Conservation (phyloP, 2,797 vertebrate genomes). For the Semaprochilodus insignis region DNA sequence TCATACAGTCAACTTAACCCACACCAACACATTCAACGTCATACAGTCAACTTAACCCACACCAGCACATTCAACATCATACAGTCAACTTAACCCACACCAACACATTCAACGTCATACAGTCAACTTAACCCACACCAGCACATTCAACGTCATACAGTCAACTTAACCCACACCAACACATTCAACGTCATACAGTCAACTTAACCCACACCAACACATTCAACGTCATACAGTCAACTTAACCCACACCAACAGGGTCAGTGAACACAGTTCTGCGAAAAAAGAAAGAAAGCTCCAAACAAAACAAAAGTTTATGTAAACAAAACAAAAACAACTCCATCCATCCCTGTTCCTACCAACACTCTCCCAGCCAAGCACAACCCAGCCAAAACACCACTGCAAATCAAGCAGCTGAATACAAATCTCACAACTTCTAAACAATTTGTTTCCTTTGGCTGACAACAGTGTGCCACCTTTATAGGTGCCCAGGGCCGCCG, state of each 20-base stretch:
- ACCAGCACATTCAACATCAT: no score
- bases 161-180: no score
- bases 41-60: no score
- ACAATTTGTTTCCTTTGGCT: conserved; percentile 22
- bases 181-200: no score
- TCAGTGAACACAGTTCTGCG: background rate
- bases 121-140: no score
- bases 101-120: no score
- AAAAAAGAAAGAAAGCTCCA: background rate
- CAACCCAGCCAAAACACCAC: background rate
- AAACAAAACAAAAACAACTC: background rate
- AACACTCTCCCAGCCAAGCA: background rate
- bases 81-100: no score
- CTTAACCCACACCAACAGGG: background rate
- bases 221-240: no score
- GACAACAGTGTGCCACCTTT: conserved; percentile 15
- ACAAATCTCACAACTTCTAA: background rate
- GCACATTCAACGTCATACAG: no score
- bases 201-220: no score
- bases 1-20: no score
- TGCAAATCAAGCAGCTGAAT: background rate
- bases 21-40: no score
- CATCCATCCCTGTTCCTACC: background rate
- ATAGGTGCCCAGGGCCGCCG: background rate
- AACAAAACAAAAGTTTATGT: background rate